Evolutionary conservation across 2,888 invertebrate genomes (phyloP).

Genomic region (Periphyllus acericola): DNA sequence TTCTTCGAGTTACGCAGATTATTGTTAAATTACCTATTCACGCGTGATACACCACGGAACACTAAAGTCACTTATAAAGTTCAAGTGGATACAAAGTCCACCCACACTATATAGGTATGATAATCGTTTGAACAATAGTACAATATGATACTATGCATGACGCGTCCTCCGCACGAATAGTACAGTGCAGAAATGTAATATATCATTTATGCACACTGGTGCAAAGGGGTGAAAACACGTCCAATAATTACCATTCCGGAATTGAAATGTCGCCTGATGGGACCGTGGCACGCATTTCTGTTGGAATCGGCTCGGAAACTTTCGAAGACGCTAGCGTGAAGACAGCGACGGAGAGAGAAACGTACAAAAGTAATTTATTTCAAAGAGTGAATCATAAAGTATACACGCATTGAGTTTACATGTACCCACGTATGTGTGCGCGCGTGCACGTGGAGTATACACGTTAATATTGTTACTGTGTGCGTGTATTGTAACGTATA

Average conservation of each 20-base stretch:
- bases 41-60: neutral
- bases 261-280: conserved; percentile 42
- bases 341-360: neutral
- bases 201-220: neutral
- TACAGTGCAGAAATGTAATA: neutral
- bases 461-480: neutral
- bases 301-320: conserved; percentile 23
- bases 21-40: too few species aligned
- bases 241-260: conserved; percentile 27
- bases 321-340: neutral
- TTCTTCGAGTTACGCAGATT: too few species aligned
- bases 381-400: neutral
- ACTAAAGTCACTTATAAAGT: too few species aligned
- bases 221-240: conserved; percentile 24
- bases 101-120: too few species aligned
- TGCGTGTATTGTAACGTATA: neutral
- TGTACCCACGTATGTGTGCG: neutral
- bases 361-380: conserved; percentile 50
- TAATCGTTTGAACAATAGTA: too few species aligned
- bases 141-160: too few species aligned
- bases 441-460: neutral
- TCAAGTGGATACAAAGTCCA: too few species aligned
- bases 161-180: too few species aligned
- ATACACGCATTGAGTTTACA: neutral
- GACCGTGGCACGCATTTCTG: neutral